phyloP scores from a whole-genome alignment of 2,113 vertebrate genomes.

The Pseudopipra pipra region DNA sequence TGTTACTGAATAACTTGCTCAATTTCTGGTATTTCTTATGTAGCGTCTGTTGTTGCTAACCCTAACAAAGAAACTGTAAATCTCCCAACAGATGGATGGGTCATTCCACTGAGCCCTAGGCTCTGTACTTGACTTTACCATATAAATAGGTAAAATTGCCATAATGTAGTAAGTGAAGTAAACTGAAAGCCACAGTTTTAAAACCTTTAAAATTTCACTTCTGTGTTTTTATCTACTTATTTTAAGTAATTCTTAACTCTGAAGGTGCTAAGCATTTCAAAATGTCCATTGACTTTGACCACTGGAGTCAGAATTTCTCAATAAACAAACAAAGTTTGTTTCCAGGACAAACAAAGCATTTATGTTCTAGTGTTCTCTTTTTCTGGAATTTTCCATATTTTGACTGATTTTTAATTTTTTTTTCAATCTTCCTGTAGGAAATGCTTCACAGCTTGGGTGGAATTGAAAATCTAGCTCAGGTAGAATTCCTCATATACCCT shows the following conservation, averaged over 20 bases:
- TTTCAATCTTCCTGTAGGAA: conserved; percentile 39
- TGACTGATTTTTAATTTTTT: rapidly evolving
- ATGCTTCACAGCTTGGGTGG: conserved; percentile 60
- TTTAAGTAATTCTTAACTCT: neutral
- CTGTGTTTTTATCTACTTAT: neutral
- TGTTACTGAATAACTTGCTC: neutral
- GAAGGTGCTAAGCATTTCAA: neutral
- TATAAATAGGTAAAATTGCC: neutral
- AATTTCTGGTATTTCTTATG: neutral
- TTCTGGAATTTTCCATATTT: neutral
- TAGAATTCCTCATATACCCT: neutral
- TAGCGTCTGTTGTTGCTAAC: neutral
- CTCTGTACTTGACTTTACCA: neutral
- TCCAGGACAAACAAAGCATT: neutral
- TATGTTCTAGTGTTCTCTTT: neutral
- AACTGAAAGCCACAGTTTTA: neutral
- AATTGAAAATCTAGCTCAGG: conserved; percentile 67
- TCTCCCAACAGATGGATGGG: neutral
- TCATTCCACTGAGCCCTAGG: neutral
- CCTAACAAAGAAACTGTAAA: neutral
- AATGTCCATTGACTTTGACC: neutral
- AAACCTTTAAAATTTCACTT: neutral
- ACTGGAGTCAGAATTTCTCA: neutral
- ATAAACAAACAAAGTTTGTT: no score
- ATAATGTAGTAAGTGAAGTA: neutral